Conservation (phyloP, 2,797 vertebrate genomes). For the Cossypha niveicapilla region DNA sequence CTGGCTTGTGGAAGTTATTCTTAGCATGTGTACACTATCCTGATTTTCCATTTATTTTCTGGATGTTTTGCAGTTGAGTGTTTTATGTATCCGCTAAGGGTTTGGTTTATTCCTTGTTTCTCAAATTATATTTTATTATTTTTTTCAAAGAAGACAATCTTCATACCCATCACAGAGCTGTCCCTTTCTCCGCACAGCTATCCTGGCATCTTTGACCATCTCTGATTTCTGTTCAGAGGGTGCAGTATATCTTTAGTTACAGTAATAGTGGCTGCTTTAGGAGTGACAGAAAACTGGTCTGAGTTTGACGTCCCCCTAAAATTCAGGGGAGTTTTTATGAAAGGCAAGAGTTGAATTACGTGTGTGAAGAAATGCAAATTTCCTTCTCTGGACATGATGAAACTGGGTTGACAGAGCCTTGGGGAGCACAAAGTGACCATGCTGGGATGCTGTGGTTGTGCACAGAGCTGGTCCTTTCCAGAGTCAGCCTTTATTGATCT, state of each 20-base stretch:
- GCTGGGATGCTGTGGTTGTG: neutral
- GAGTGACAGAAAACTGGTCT: neutral
- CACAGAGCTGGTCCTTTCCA: conserved; percentile 41
- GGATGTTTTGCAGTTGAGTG: neutral
- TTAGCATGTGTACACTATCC: neutral
- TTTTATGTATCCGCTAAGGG: neutral
- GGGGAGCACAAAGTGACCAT: neutral
- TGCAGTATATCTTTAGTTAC: neutral
- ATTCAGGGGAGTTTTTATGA: neutral
- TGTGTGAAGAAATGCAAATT: neutral
- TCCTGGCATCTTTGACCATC: neutral
- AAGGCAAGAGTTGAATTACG: neutral
- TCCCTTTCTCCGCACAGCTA: neutral
- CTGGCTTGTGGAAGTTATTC: neutral
- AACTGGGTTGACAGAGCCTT: neutral
- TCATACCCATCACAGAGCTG: neutral
- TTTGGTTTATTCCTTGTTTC: neutral
- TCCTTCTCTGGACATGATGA: neutral
- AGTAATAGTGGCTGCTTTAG: neutral
- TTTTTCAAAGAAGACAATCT: neutral
- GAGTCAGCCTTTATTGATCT: conserved; percentile 18
- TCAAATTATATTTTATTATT: neutral
- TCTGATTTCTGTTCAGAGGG: neutral
- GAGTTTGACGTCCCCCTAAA: neutral
- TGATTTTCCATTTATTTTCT: neutral